These are phyloP conservation scores for Musca vetustissima DNA, from an alignment of 1,140 invertebrate species.

Conservation along the genomic window DNA sequence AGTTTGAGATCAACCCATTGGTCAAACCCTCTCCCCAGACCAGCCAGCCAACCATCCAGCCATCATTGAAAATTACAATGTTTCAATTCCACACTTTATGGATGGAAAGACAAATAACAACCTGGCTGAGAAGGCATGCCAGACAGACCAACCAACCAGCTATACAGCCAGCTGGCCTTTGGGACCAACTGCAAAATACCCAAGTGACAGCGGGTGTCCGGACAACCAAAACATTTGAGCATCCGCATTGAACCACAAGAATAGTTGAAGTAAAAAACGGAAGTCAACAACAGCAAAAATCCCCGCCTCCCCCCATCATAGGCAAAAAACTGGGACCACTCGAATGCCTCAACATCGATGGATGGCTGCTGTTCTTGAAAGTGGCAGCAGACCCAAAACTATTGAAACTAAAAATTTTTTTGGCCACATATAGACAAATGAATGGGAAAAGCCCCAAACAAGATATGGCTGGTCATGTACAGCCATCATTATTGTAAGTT, in stretches of 20 bases:
- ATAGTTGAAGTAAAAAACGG: conserved; percentile 13
- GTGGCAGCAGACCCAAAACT: conserved; percentile 1
- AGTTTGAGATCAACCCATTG: too few species aligned
- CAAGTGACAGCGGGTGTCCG: background rate
- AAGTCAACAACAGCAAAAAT: conserved; percentile 6
- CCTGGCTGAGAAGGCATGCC: background rate
- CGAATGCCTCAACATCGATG: background rate
- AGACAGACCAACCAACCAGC: background rate
- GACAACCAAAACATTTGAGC: background rate
- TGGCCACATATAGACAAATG: too few species aligned
- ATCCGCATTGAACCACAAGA: conserved; percentile 19
- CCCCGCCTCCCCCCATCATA: too few species aligned
- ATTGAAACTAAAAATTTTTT: conserved; percentile 12
- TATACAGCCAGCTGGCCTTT: too few species aligned
- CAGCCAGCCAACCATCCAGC: background rate
- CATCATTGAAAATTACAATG: conserved; percentile 4
- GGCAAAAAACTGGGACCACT: background rate
- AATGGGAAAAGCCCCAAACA: too few species aligned
- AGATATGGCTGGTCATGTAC: too few species aligned
- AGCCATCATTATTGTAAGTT: too few species aligned
- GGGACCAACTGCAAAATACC: conserved; percentile 2
- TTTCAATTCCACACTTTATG: conserved; percentile 18
- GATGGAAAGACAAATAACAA: conserved; percentile 5
- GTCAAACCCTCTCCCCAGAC: too few species aligned
- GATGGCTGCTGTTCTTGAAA: background rate